Percentiles rank a stretch among this genome's conserved stretches.
These are phyloP conservation scores for Cantharis lateralis DNA, from an alignment of 2,888 invertebrate species.

Conservation along the genomic window DNA sequence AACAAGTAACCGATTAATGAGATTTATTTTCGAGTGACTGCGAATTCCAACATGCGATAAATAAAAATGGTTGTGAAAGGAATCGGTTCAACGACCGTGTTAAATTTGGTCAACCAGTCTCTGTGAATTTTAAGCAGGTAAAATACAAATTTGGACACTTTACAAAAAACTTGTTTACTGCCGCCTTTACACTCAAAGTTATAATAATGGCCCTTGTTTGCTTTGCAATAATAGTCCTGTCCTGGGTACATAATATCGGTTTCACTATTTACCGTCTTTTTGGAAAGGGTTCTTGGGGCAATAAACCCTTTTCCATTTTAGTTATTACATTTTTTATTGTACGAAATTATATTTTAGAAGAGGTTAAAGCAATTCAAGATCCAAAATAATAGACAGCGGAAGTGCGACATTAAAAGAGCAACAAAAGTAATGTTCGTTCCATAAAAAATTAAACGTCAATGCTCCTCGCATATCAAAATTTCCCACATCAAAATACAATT, in stretches of 20 bases:
- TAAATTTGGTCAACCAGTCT: slow-evolving; percentile 28
- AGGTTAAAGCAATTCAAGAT: not conserved
- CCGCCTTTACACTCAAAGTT: not conserved
- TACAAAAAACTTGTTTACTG: not conserved
- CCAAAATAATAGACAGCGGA: not conserved
- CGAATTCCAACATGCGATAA: slow-evolving; percentile 12
- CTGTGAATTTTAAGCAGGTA: not conserved
- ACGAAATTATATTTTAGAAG: not conserved
- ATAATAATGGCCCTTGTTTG: not conserved
- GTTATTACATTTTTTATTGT: not conserved
- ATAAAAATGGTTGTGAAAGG: slow-evolving; percentile 24
- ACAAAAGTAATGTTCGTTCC: not conserved
- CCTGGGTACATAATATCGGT: not conserved
- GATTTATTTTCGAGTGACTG: slow-evolving; percentile 7
- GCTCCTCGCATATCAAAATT: not conserved
- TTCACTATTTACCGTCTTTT: not conserved
- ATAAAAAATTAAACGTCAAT: not conserved
- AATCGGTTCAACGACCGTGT: slow-evolving; percentile 27
- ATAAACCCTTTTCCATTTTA: not conserved
- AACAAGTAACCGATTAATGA: not conserved
- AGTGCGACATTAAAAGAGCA: not conserved
- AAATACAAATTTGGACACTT: not conserved
- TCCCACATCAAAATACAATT: not conserved
- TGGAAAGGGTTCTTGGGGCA: not conserved
- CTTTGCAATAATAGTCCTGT: not conserved